phyloP scores from a whole-genome alignment of 2,888 invertebrate genomes.

The Mylabris sibirica region DNA sequence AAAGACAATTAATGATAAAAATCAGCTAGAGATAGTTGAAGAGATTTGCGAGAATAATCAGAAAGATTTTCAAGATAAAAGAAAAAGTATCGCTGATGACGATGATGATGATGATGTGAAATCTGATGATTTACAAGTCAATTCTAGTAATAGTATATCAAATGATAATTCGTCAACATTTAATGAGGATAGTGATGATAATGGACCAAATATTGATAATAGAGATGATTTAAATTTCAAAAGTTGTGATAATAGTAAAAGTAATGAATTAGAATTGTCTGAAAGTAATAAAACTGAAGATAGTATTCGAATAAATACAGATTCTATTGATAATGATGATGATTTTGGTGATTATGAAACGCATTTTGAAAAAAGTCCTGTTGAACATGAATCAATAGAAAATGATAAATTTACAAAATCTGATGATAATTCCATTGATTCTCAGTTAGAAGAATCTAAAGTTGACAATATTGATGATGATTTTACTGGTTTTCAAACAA shows the following conservation, averaged over 20 bases:
- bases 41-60: slow-evolving; percentile 26
- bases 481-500: slow-evolving; percentile 11
- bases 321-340: slow-evolving; percentile 12
- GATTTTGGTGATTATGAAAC: slow-evolving; percentile 36
- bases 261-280: background rate
- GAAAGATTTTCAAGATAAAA: slow-evolving; percentile 52
- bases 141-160: slow-evolving; percentile 16
- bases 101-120: slow-evolving; percentile 10
- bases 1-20: slow-evolving; percentile 18
- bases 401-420: background rate
- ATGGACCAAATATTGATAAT: slow-evolving; percentile 16
- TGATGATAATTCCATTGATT: background rate
- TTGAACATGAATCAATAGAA: background rate
- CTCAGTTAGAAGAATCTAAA: background rate
- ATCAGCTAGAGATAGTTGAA: slow-evolving; percentile 19
- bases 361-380: slow-evolving; percentile 13
- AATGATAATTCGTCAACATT: background rate
- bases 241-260: slow-evolving; percentile 14
- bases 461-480: slow-evolving; percentile 15
- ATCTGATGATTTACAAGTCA: slow-evolving; percentile 10
- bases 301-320: background rate
- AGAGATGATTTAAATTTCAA: slow-evolving; percentile 13
- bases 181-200: background rate
- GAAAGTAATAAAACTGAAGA: slow-evolving; percentile 4
- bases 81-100: slow-evolving; percentile 38